Percentiles rank a stretch among this genome's conserved stretches.
Evolutionary conservation across 64 coral and sea anemone species (phyloP).

Genomic region (Montipora capricornis): DNA sequence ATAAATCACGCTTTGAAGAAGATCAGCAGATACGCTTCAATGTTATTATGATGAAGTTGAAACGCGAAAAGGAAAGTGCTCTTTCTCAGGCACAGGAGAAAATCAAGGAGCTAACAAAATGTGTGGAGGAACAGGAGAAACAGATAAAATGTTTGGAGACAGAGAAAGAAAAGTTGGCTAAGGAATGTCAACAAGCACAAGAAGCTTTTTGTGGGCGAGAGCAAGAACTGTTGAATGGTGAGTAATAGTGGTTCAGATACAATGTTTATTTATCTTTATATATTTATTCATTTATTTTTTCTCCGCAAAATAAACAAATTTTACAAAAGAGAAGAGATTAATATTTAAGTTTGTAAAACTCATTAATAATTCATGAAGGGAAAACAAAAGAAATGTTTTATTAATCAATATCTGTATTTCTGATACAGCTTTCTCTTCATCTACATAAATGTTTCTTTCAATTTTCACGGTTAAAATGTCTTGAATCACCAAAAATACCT

Average conservation of each 20-base stretch:
- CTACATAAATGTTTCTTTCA: too few species aligned
- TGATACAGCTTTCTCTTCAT: too few species aligned
- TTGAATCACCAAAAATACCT: too few species aligned
- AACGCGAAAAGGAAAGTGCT: slow-evolving; percentile 81
- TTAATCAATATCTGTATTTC: too few species aligned
- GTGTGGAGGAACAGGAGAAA: slow-evolving; percentile 47
- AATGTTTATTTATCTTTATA: too few species aligned
- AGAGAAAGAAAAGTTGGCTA: slow-evolving; percentile 53
- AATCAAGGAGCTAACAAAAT: slow-evolving; percentile 34
- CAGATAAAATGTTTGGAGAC: slow-evolving; percentile 52
- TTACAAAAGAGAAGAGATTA: too few species aligned
- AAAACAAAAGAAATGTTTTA: too few species aligned
- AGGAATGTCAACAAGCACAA: slow-evolving; percentile 20
- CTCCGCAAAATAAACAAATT: too few species aligned
- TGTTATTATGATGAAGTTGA: slow-evolving; percentile 89
- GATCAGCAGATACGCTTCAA: slow-evolving; percentile 93
- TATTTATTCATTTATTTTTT: too few species aligned
- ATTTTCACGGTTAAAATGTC: too few species aligned
- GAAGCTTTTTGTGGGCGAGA: slow-evolving; percentile 46
- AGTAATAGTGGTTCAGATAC: background rate
- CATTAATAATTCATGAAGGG: too few species aligned
- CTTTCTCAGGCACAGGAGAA: slow-evolving; percentile 68
- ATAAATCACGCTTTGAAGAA: slow-evolving; percentile 82
- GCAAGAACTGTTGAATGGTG: slow-evolving; percentile 36
- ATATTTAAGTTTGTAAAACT: too few species aligned